Conservation (phyloP, 2,113 vertebrate species). For the Macheiramphus alcinus region DNA sequence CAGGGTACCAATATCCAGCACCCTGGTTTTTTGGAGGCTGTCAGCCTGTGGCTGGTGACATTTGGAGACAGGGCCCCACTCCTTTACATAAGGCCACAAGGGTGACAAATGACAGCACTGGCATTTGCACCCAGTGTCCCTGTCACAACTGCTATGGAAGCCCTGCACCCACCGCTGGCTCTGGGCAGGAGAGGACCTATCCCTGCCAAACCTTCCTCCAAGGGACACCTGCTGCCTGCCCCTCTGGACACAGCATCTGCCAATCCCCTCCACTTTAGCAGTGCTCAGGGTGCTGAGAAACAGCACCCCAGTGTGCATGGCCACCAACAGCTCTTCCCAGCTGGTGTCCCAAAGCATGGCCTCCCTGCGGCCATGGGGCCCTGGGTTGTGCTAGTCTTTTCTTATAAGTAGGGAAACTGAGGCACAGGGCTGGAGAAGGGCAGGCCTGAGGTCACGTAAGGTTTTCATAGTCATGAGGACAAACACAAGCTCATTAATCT, state of each 20-base stretch:
- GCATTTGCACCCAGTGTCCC: not conserved
- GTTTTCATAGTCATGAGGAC: not conserved
- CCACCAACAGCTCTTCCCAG: not conserved
- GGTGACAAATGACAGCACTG: not conserved
- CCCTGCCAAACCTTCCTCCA: not conserved
- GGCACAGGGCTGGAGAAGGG: not conserved
- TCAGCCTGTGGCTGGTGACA: not conserved
- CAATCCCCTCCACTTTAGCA: not conserved
- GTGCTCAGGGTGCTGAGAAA: not conserved
- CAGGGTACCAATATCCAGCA: not conserved
- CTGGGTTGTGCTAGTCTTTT: not conserved
- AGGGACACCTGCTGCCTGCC: not conserved
- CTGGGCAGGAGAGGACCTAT: not conserved
- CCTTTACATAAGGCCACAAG: not conserved
- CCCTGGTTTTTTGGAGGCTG: not conserved
- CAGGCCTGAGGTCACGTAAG: not conserved
- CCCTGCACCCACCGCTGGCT: not conserved
- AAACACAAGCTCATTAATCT: not conserved
- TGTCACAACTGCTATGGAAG: not conserved
- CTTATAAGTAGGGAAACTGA: not conserved
- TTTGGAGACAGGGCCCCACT: accelerated
- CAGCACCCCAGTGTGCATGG: not conserved
- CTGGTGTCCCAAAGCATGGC: not conserved
- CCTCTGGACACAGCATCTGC: not conserved
- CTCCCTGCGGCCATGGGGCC: accelerated